These are phyloP conservation scores for Lordiphosa mommai DNA, from an alignment of 1,140 invertebrate genomes.

Conservation along the genomic window DNA sequence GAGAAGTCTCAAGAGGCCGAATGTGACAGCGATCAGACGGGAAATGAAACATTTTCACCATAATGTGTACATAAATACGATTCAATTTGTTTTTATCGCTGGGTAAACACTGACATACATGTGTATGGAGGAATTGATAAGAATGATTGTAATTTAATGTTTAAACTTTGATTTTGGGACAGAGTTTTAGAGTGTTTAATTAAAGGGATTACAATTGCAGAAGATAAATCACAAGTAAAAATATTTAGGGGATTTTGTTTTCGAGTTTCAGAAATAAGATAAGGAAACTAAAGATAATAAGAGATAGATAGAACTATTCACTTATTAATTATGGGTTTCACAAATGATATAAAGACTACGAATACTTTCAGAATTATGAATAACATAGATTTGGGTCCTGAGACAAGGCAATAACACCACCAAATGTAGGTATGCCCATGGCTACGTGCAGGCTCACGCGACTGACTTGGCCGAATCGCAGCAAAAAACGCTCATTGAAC, in stretches of 20 bases:
- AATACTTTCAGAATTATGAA: too few species aligned
- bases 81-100: constrained; percentile 21
- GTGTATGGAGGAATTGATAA: constrained; percentile 8
- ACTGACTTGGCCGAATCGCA: too few species aligned
- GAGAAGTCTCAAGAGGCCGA: constrained; percentile 29
- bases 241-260: constrained; percentile 3
- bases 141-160: constrained; percentile 3
- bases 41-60: not conserved
- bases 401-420: too few species aligned
- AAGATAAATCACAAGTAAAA: constrained; percentile 16
- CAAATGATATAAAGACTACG: too few species aligned
- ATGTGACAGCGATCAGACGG: constrained; percentile 4
- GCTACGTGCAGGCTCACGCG: too few species aligned
- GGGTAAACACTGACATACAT: not conserved
- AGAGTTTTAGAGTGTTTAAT: not conserved
- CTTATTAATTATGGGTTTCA: too few species aligned
- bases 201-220: constrained; percentile 7
- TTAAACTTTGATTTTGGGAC: not conserved
- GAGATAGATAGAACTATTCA: too few species aligned
- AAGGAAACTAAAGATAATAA: too few species aligned
- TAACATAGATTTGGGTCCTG: too few species aligned
- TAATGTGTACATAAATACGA: constrained; percentile 9
- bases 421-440: too few species aligned
- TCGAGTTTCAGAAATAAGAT: too few species aligned
- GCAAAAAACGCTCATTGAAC: too few species aligned